phyloP scores from a whole-genome alignment of 2,113 vertebrate genomes.

The Tylochromis polylepis region DNA sequence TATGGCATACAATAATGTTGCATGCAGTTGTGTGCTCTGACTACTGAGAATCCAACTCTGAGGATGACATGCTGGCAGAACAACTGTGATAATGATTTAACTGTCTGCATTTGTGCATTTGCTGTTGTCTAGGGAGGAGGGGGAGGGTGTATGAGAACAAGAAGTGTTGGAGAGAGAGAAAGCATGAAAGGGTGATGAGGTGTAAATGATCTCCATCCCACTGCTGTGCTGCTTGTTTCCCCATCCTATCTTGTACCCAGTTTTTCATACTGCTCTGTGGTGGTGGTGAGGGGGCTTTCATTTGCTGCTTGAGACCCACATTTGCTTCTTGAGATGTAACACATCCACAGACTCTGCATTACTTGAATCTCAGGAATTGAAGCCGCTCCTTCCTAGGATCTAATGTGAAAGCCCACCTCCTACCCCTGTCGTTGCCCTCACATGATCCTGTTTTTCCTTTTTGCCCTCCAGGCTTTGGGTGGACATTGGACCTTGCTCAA shows the following conservation, averaged over 20 bases:
- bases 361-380: constrained; percentile 8
- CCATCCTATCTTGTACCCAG: not conserved
- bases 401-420: constrained; percentile 23
- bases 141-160: not conserved
- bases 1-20: not conserved
- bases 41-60: not conserved
- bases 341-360: not conserved
- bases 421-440: not conserved
- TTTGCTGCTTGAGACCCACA: not conserved
- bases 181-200: constrained; percentile 35
- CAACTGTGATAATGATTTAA: not conserved
- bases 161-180: not conserved
- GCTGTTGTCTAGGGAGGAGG: too few relatives aligned
- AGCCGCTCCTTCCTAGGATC: constrained; percentile 2
- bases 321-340: constrained; percentile 17
- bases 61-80: not conserved
- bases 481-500: not conserved
- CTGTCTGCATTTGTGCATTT: constrained; percentile 36
- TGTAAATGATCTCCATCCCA: constrained; percentile 43
- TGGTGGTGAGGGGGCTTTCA: not conserved
- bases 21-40: not conserved
- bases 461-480: not conserved
- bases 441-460: not conserved
- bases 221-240: not conserved
- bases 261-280: not conserved